Evolutionary conservation across 2,797 vertebrate species (phyloP).

Genomic region (Channa striata): DNA sequence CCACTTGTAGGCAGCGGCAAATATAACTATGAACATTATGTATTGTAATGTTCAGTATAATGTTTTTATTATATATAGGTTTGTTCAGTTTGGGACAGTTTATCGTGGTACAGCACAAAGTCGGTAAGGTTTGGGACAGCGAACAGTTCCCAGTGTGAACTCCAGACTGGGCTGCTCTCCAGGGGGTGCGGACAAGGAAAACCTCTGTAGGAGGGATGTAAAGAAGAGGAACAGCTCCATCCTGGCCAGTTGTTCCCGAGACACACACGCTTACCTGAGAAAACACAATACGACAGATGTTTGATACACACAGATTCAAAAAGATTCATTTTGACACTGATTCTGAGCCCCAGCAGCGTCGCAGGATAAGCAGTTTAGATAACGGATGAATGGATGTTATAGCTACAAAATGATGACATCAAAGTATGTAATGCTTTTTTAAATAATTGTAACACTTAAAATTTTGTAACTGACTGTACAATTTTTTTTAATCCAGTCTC

Average conservation of each 20-base stretch:
- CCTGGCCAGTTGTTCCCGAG: constrained; percentile 84
- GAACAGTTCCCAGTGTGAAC: constrained; percentile 59
- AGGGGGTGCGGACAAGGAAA: constrained; percentile 76
- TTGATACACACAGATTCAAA: too few relatives aligned
- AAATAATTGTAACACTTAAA: neutral
- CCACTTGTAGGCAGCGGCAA: too few relatives aligned
- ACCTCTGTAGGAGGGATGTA: constrained; percentile 84
- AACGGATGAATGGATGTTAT: too few relatives aligned
- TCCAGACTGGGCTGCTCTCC: constrained; percentile 72
- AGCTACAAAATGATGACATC: too few relatives aligned
- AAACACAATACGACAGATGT: neutral
- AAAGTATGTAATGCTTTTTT: too few relatives aligned
- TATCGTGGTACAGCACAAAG: constrained; percentile 73
- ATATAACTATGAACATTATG: too few relatives aligned
- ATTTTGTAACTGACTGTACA: too few relatives aligned
- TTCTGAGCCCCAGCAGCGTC: too few relatives aligned
- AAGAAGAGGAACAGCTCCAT: constrained; percentile 83
- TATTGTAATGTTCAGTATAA: too few relatives aligned
- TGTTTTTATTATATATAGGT: too few relatives aligned
- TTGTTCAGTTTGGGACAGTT: neutral
- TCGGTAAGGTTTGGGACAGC: constrained; percentile 76
- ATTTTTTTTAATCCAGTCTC: constrained; percentile 39
- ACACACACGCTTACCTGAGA: constrained; percentile 85
- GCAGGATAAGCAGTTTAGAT: too few relatives aligned
- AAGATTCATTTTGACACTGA: neutral